These are phyloP conservation scores for Standfussiana lucernea DNA, from an alignment of 2,888 invertebrate species.

Conservation along the genomic window DNA sequence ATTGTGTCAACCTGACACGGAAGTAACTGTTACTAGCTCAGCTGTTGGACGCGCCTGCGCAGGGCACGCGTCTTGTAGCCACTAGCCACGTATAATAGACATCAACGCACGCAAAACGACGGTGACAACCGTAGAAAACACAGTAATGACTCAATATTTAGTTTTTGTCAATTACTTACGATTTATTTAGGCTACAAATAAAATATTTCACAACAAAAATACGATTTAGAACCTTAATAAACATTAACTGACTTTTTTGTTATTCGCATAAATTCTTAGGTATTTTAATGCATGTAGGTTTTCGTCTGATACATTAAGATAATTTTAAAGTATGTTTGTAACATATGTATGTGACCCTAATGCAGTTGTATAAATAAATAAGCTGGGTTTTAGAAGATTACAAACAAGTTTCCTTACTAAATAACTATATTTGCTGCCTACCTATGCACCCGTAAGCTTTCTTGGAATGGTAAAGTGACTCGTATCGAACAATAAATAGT, in stretches of 20 bases:
- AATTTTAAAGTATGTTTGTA: conserved; percentile 40
- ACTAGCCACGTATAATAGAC: conserved; percentile 73
- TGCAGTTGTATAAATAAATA: conserved; percentile 30
- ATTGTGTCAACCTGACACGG: conserved; percentile 63
- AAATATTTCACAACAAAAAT: not conserved
- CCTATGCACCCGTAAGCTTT: conserved; percentile 75
- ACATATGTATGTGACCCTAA: conserved; percentile 17
- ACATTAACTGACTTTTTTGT: conserved; percentile 16
- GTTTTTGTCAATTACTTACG: not conserved
- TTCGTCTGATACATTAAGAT: conserved; percentile 53
- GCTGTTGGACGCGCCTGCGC: conserved; percentile 42
- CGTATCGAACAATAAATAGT: conserved; percentile 89
- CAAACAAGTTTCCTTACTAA: conserved; percentile 41
- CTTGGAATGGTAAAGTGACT: conserved; percentile 80
- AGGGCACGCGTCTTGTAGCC: conserved; percentile 60
- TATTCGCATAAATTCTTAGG: conserved; percentile 29
- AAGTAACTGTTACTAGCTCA: conserved; percentile 57
- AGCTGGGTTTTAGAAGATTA: conserved; percentile 15
- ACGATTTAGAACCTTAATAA: not conserved
- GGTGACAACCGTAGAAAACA: conserved; percentile 15
- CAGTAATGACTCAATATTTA: not conserved
- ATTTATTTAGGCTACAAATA: not conserved
- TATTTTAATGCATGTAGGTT: conserved; percentile 33
- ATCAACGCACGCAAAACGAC: conserved; percentile 73
- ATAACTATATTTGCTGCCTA: conserved; percentile 61